Conservation (phyloP, 2,797 vertebrate genomes). For the Pogonophryne albipinna region DNA sequence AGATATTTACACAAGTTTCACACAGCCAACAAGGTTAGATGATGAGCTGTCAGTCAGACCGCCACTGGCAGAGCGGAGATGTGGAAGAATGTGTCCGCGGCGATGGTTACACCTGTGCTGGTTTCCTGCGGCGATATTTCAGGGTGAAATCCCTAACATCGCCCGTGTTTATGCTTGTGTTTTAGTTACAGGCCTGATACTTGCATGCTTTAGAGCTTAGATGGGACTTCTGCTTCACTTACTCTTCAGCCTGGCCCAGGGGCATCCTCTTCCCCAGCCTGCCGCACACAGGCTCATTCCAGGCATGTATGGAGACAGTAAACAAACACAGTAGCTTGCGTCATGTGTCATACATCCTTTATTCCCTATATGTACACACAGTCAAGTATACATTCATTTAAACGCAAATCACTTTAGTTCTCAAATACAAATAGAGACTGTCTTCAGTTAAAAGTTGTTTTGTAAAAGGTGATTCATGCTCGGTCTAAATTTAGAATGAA, state of each 20-base stretch:
- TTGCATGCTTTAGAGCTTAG: constrained; percentile 81
- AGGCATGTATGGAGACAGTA: constrained; percentile 39
- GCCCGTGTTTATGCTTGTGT: constrained; percentile 81
- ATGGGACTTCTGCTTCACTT: constrained; percentile 68
- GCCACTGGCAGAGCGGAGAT: constrained; percentile 40
- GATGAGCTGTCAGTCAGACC: constrained; percentile 76
- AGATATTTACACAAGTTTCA: constrained; percentile 78
- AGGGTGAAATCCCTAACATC: constrained; percentile 79
- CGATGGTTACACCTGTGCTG: constrained; percentile 73
- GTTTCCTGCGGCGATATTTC: constrained; percentile 68
- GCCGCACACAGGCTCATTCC: constrained; percentile 57
- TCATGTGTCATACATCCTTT: constrained; percentile 22
- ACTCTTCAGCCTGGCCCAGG: constrained; percentile 54
- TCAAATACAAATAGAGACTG: background rate
- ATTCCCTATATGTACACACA: background rate
- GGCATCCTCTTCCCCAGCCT: constrained; percentile 48
- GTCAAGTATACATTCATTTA: background rate
- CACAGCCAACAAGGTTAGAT: constrained; percentile 44
- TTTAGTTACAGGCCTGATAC: constrained; percentile 85
- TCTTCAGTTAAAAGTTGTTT: constrained; percentile 22
- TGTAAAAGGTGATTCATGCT: constrained; percentile 22
- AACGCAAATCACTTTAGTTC: background rate
- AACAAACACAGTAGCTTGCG: constrained; percentile 33
- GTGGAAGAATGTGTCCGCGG: constrained; percentile 59
- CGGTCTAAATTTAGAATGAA: constrained; percentile 58